Evolutionary conservation across 2,797 vertebrate genomes (phyloP).

Genomic region (Rallus crepitans): DNA sequence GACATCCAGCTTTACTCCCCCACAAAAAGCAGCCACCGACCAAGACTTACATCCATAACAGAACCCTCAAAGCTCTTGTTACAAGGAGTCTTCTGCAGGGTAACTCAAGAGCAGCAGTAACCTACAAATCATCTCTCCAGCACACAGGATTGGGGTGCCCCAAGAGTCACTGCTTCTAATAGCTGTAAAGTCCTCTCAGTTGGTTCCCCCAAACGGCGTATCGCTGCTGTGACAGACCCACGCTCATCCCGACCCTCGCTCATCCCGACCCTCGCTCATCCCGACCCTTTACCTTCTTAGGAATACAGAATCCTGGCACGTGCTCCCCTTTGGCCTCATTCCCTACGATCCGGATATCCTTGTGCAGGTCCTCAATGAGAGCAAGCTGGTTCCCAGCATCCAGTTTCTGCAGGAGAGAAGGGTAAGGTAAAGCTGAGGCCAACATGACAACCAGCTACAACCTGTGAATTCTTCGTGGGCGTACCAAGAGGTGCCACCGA

Average conservation of each 20-base stretch:
- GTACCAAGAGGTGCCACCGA: not conserved
- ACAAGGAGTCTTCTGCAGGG: not conserved
- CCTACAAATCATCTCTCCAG: not conserved
- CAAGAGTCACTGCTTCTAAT: not conserved
- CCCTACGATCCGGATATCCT: slow-evolving; percentile 90
- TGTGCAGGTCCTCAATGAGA: slow-evolving; percentile 95
- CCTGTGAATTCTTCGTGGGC: not conserved
- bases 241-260: rapidly evolving
- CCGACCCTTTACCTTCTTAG: slow-evolving; percentile 89
- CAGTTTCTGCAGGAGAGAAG: slow-evolving; percentile 85
- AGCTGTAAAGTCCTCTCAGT: not conserved
- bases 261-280: rapidly evolving
- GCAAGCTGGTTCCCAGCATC: slow-evolving; percentile 95
- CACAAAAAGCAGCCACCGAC: slow-evolving; percentile 11
- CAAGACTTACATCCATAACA: not conserved
- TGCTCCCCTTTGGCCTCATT: slow-evolving; percentile 91
- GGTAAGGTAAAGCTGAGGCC: not conserved
- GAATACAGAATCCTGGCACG: slow-evolving; percentile 96
- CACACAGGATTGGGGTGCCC: not conserved
- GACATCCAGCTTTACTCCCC: slow-evolving; percentile 24
- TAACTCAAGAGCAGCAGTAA: not conserved
- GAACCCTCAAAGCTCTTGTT: not conserved
- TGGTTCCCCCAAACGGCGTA: not conserved
- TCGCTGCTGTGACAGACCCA: not conserved
- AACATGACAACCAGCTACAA: not conserved